These are phyloP conservation scores for Acanthosoma haemorrhoidale DNA, from an alignment of 2,888 invertebrate genomes.

Conservation along the genomic window DNA sequence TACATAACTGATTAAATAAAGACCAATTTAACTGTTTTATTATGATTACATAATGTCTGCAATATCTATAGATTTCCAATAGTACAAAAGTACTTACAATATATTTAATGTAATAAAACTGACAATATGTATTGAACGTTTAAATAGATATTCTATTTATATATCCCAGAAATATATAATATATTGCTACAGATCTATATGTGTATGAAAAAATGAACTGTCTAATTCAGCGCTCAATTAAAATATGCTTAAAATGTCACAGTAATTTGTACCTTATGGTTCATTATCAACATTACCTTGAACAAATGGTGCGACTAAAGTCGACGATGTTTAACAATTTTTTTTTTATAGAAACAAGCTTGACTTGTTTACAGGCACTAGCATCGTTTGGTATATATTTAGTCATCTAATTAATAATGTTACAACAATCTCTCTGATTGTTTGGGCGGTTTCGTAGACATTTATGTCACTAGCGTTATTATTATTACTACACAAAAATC, in stretches of 20 bases:
- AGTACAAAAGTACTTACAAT: neutral
- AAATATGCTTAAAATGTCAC: neutral
- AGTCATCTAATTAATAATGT: slow-evolving; percentile 11
- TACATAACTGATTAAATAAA: too few species aligned
- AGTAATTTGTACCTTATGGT: slow-evolving; percentile 8
- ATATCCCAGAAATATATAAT: neutral
- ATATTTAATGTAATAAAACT: neutral
- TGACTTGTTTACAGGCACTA: slow-evolving; percentile 10
- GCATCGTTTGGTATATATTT: neutral
- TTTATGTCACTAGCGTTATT: slow-evolving; percentile 1
- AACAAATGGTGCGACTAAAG: neutral
- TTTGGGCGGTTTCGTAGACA: slow-evolving; percentile 2
- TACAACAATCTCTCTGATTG: slow-evolving; percentile 4
- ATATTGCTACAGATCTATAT: neutral
- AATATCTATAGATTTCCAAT: neutral
- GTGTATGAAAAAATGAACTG: neutral
- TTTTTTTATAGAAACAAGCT: neutral
- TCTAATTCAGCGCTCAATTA: slow-evolving; percentile 9
- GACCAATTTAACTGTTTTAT: neutral
- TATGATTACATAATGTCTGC: neutral
- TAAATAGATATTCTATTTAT: neutral
- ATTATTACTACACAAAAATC: slow-evolving; percentile 11
- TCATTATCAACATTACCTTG: neutral
- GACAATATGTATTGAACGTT: neutral
- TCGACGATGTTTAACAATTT: neutral